Evolutionary conservation across 2,888 invertebrate species (phyloP), one percentile per base, ranked within the genome.

Genomic region (Craniophora ligustri): DNA sequence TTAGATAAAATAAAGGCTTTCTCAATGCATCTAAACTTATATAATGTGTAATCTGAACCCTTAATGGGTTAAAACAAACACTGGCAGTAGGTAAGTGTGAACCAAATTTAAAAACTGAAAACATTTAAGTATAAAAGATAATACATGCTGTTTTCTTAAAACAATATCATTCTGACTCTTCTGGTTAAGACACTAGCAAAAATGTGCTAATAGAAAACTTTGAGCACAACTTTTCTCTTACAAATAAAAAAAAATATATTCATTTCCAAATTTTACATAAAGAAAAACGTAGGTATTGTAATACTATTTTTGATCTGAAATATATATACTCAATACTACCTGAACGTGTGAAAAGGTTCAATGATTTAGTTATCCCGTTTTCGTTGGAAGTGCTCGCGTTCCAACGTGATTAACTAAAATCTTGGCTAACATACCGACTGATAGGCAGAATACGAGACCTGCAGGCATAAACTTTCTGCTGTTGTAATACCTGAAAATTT

Each of bases 401-500:
- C 86, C 89, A 5, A 94, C 89, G 39, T 94, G 94, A 66, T 92
- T 94, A 0, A 93, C 67, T 6, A 94, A 79, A 46, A 95, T 84
- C 69, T 94, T 92, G 1, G 88, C 89, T 2, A 96, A 80, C 91
- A 96, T 96, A 5, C 94, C 95, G 3, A 95, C 89, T 0, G 96
- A 96, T 13, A 96, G 81, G 16, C 94, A 78, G 69, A 95, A 95
- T 28, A 99, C 96, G 19, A 98, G 85, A 64, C 99, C 99, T 15
- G 99, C 98, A 10, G 99, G 99, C 98, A 99, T 99, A 67, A 99
- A 94, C 93, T 99, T 99, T 45, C 97, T 96, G 44, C 96, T 95
- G 77, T 95, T 96, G 85, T 96, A 96, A 83, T 95, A 97, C 48
- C 95, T 93, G 88, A 5, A 90, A 89, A 44, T 28, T 35, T n/a